Evolutionary conservation across 2,797 vertebrate genomes (phyloP).

Genomic region (Anas acuta): DNA sequence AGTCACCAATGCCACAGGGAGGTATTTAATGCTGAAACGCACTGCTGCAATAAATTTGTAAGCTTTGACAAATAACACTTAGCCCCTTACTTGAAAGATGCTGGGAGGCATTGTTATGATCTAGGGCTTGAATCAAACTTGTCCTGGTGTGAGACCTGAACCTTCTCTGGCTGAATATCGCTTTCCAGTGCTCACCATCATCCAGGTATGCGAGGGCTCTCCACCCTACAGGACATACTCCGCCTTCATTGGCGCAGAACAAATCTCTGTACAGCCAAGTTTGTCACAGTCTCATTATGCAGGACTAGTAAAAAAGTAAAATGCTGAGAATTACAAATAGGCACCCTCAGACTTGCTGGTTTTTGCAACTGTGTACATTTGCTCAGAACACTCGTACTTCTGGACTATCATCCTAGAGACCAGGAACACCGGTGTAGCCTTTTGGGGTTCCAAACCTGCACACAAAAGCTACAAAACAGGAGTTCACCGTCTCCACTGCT

Average conservation of each 20-base stretch:
- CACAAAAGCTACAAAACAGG: background rate
- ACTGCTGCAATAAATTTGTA: conserved; percentile 5
- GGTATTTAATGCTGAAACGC: background rate
- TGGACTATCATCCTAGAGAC: background rate
- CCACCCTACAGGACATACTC: background rate
- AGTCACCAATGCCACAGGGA: background rate
- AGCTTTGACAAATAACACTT: conserved; percentile 5
- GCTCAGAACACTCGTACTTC: background rate
- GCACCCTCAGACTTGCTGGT: background rate
- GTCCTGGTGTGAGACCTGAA: no score
- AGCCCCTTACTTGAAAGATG: background rate
- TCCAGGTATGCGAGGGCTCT: background rate
- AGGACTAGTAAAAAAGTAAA: background rate
- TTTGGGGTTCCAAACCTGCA: background rate
- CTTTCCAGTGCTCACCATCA: background rate
- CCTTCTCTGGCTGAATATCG: background rate
- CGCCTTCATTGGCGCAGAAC: background rate
- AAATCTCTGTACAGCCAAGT: background rate
- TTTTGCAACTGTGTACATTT: background rate
- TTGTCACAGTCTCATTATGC: background rate
- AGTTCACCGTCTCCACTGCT: background rate
- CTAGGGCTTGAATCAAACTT: background rate
- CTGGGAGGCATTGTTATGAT: background rate
- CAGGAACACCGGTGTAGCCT: background rate
- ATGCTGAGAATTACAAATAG: background rate